A percentile compares a stretch with the other conserved stretches of the same genome.
phyloP scores from a whole-genome alignment of 2,113 vertebrate species.

The Pygathrix nemaeus region DNA sequence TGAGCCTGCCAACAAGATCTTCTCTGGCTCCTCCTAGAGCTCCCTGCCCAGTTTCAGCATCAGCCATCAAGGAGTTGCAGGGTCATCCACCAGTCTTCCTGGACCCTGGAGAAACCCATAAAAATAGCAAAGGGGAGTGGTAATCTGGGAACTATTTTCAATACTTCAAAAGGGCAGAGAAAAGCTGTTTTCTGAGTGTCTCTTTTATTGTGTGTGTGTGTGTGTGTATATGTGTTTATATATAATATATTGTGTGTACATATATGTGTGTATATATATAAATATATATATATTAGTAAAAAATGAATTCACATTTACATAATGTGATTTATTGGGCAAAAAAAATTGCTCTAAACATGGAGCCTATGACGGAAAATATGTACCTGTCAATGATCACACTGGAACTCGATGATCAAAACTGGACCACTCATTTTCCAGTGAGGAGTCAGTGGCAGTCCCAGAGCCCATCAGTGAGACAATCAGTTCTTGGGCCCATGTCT shows the following conservation, averaged over 20 bases:
- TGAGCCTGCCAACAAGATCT: not conserved
- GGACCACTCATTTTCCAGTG: not conserved
- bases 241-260: no score
- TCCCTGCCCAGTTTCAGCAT: not conserved
- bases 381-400: not conserved
- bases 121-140: not conserved
- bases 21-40: not conserved
- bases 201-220: not conserved
- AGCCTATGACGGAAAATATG: not conserved
- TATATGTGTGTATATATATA: no score
- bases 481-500: not conserved
- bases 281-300: not conserved
- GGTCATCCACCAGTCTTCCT: not conserved
- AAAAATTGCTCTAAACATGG: not conserved
- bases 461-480: not conserved
- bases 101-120: not conserved
- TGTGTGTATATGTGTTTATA: no score
- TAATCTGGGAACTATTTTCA: not conserved
- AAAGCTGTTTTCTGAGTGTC: not conserved
- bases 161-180: not conserved
- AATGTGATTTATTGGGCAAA: not conserved
- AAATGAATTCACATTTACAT: not conserved
- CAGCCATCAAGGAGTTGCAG: not conserved
- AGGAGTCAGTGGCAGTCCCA: not conserved
- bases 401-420: not conserved